These are phyloP conservation scores for Terrapene triunguis DNA, from an alignment of 2,113 vertebrate genomes.

Conservation along the genomic window DNA sequence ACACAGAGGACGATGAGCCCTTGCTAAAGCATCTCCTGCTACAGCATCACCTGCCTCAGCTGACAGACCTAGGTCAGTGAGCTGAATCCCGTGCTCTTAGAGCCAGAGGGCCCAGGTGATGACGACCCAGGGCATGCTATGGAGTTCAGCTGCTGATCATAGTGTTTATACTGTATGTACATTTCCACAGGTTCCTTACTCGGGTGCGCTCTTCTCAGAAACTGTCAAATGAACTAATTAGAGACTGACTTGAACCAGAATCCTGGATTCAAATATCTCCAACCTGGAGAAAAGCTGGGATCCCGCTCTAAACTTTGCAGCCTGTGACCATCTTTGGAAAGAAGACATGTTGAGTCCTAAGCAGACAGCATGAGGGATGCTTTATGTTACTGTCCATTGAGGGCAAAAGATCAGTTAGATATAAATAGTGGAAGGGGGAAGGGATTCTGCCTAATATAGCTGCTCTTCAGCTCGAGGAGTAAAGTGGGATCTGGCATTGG, in stretches of 20 bases:
- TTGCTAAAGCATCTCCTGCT: background rate
- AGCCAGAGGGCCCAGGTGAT: background rate
- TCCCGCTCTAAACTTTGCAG: background rate
- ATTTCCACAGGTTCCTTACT: background rate
- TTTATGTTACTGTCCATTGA: background rate
- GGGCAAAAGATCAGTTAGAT: background rate
- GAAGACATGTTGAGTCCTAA: background rate
- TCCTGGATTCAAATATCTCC: background rate
- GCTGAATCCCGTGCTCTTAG: background rate
- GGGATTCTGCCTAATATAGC: background rate
- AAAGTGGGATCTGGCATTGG: background rate
- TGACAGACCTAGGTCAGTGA: background rate
- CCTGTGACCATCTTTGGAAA: background rate
- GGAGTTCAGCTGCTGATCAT: background rate
- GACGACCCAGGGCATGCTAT: background rate
- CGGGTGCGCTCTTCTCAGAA: background rate
- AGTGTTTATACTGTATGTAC: background rate
- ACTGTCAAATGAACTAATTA: background rate
- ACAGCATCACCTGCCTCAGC: background rate
- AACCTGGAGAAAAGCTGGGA: background rate
- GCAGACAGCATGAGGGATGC: background rate
- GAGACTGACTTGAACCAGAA: background rate
- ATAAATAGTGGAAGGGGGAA: background rate
- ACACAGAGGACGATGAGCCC: rapidly evolving
- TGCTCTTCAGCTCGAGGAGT: background rate